Evolutionary conservation across 2,888 invertebrate species (phyloP).

Genomic region (Rotaria magnacalcarata): DNA sequence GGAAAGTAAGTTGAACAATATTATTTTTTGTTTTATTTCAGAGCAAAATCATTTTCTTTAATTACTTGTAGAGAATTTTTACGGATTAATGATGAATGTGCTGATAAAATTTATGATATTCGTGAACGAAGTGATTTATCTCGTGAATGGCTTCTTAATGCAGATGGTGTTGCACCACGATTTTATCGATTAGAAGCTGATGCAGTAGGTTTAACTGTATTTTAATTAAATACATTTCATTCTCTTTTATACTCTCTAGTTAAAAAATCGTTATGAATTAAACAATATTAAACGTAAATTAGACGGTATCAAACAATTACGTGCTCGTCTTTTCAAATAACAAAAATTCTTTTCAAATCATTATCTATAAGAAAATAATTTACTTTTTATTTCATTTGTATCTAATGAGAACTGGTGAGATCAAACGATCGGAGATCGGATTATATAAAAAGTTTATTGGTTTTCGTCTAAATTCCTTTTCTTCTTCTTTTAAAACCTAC

Average conservation of each 20-base stretch:
- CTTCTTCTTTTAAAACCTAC: not conserved
- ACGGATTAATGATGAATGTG: conserved; percentile 46
- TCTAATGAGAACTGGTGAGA: not conserved
- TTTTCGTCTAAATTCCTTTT: not conserved
- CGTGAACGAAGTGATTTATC: conserved; percentile 42
- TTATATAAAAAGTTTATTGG: too few relatives aligned
- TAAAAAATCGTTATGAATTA: conserved; percentile 46
- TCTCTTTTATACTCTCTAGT: conserved; percentile 13
- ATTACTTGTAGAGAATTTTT: conserved; percentile 41
- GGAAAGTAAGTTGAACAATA: conserved; percentile 40
- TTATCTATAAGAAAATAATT: not conserved
- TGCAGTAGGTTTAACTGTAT: conserved; percentile 27
- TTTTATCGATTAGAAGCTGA: conserved; percentile 44
- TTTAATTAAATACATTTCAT: not conserved
- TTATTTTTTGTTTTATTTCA: not conserved
- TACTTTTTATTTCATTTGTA: not conserved
- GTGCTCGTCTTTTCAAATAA: conserved; percentile 43
- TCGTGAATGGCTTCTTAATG: conserved; percentile 41
- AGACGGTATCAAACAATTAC: conserved; percentile 44
- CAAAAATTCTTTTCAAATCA: not conserved
- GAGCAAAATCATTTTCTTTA: too few relatives aligned
- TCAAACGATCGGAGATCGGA: not conserved
- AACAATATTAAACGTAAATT: conserved; percentile 46
- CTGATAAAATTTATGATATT: conserved; percentile 46
- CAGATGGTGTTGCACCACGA: conserved; percentile 43